Percentiles rank a stretch among this genome's conserved stretches.
These are phyloP conservation scores for Lineus longissimus DNA, from an alignment of 1,140 invertebrate genomes.

Conservation along the genomic window DNA sequence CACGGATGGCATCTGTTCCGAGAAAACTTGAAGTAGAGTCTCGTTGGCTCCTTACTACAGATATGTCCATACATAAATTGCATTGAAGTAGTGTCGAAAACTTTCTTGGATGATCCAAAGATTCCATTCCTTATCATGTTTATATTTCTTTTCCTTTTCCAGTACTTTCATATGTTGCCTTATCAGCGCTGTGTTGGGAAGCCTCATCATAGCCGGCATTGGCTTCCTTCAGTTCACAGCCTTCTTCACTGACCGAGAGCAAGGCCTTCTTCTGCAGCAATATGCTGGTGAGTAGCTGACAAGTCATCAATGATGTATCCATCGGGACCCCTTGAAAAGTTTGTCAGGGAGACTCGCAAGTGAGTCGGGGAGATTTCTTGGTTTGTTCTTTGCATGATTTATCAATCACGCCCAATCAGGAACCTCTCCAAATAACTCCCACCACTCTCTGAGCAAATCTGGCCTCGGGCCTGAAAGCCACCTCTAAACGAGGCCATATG, in stretches of 20 bases:
- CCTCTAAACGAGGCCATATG: no score
- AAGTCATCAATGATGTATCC: not conserved
- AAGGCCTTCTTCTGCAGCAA: slow-evolving; percentile 33
- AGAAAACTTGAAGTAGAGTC: no score
- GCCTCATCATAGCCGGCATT: slow-evolving; percentile 33
- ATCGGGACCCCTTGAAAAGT: not conserved
- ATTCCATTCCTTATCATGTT: no score
- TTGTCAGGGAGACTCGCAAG: not conserved
- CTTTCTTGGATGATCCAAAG: no score
- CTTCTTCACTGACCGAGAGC: slow-evolving; percentile 41
- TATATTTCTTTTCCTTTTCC: slow-evolving; percentile 26
- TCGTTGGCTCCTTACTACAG: no score
- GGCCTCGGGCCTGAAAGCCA: not conserved
- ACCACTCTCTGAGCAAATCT: not conserved
- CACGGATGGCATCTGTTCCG: no score
- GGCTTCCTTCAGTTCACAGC: slow-evolving; percentile 39
- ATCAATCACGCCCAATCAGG: not conserved
- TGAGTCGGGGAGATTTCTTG: not conserved
- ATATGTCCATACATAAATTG: no score
- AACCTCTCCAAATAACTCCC: not conserved
- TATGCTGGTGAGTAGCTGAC: slow-evolving; percentile 37
- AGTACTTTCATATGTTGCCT: slow-evolving; percentile 79
- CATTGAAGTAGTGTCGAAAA: no score
- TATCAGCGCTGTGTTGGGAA: slow-evolving; percentile 72
- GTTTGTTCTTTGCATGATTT: not conserved